Base-by-base conservation (phyloP, 2,888 invertebrate species). In the Diplazon laetatorius region DNA sequence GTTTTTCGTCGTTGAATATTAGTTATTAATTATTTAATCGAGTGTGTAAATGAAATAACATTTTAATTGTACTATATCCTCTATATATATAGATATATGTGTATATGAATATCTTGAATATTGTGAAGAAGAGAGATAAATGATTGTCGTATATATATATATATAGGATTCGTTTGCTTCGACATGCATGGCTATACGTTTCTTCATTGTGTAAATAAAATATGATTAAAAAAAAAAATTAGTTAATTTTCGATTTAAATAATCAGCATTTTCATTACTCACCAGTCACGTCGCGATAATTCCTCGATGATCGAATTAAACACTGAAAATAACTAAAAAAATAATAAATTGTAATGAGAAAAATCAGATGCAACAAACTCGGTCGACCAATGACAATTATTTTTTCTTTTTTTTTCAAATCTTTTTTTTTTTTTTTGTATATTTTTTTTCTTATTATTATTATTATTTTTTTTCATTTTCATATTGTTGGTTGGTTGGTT, bases 351-450 rank as follows among this genome's bases (percentile, higher is more conserved):
- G 2, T 30, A 30, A n/a, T n/a, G n/a, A n/a, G n/a, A n/a, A n/a
- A n/a, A n/a, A n/a, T n/a, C n/a, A n/a, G n/a, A 57, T 39, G 0
- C 42, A 52, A 55, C 44, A 46, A 55, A 75, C 66, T 75, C 71
- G 60, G 71, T 78, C 75, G 68, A 62, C 77, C 75, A 75, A 75
- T 77, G 76, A 74, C 70, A 42, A 66, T 46, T 60, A 65, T 72
- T 72, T 48, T 50, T 69, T 42, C 14, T 71, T 73, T 76, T 71
- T 75, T 74, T 74, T 74, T 74, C n/a, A n/a, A n/a, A n/a, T n/a
- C n/a, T n/a, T n/a, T n/a, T n/a, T n/a, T n/a, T n/a, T n/a, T n/a
- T n/a, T n/a, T n/a, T n/a, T n/a, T n/a, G n/a, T n/a, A n/a, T n/a
- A n/a, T n/a, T n/a, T n/a, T n/a, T n/a, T n/a, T n/a, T n/a, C n/a